Base-by-base conservation (phyloP, 2,888 invertebrate species). In the Chymomyza caudatula region DNA sequence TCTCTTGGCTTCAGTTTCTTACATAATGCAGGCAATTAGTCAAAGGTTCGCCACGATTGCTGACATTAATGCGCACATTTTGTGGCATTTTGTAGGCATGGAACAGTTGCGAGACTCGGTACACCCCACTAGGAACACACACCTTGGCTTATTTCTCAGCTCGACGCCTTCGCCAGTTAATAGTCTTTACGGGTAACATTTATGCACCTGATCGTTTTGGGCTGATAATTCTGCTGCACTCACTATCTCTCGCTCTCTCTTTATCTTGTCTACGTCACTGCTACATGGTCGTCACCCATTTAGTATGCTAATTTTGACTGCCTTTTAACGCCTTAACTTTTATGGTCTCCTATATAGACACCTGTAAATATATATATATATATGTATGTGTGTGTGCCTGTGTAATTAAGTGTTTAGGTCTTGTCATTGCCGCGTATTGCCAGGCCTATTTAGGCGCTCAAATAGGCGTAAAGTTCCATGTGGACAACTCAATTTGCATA, bases 401-500 rank as follows among this genome's bases (percentile, higher is more conserved):
- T 47, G 47, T 47, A 47, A 47, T 47, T 47, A 47, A 47, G 47
- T 47, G 15, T 47, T 47, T 47, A 47, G 47, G 17, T 13, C 19
- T 5, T 19, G 47, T 47, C 47, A 47, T 19, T 19, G 47, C 4
- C 17, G 19, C 47, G 79, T 77, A 81, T 73, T 79, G 73, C 66
- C 77, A 63, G 53, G 51, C 53, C 13, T 20, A 42, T 42, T 74
- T 69, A 63, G 65, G 43, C 71, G 69, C 66, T 63, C 76, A 82
- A 78, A 71, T 63, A 76, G 82, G 77, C 83, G 80, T 76, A 67
- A 77, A 78, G 72, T 71, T 73, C 57, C 65, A 44, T 49, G 53
- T 60, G 64, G 69, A 77, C 76, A 77, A 67, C 79, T 85, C 86
- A 77, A 87, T 87, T 87, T 87, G 78, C 87, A 88, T 87, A 82